Evolutionary conservation across 92 coral and sea anemone species (phyloP), one percentile per base, ranked within the genome.

Genomic region (Epizoanthus fatuus): DNA sequence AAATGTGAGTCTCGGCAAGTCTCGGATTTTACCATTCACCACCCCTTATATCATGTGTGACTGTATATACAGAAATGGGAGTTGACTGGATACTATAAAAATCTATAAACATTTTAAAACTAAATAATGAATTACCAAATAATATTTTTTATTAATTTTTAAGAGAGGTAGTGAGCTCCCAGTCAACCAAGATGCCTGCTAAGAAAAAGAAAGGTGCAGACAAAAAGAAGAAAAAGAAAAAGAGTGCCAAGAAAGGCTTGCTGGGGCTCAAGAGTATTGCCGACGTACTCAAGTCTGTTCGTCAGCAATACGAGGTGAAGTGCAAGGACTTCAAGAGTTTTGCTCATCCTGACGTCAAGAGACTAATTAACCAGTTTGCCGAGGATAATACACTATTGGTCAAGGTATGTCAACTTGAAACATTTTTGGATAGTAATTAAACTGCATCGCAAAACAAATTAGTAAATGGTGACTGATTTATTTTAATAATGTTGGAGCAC

Each of bases 191-290:
- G 55, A 96, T 96, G 99, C 99, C 99, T 52, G 93, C 84, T 63
- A 81, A 89, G 83, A 94, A 88, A 73, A 97, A 90, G 86, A 88
- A 72, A 63, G 90, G 88, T 15, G 69, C 78, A 56, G 95, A 91
- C 62, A 96, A 97, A 83, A 77, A 85, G 64, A 89, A 81, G 35
- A 91, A 88, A 49, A 91, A 83, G 54, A 96, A 95, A 80, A 89
- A 91, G 72, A 86, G 92, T 37, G 92, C 93, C 1, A 97, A 97
- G 82, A 95, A 95, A 77, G 98, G 98, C 5, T 78, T 97, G 66
- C 81, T 95, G 51, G 99, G 99, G 44, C 90, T 90, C 32, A 95
- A 90, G 86, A 97, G 97, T 51, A 97, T 97, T 67, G 95, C 95
- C 13, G 97, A 93, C 59, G 67, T 97, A 14, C 94, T 97, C 16